Evolutionary conservation across 2,113 vertebrate genomes (phyloP), one percentile per base, ranked within the genome.

Genomic region (Martes martes): DNA sequence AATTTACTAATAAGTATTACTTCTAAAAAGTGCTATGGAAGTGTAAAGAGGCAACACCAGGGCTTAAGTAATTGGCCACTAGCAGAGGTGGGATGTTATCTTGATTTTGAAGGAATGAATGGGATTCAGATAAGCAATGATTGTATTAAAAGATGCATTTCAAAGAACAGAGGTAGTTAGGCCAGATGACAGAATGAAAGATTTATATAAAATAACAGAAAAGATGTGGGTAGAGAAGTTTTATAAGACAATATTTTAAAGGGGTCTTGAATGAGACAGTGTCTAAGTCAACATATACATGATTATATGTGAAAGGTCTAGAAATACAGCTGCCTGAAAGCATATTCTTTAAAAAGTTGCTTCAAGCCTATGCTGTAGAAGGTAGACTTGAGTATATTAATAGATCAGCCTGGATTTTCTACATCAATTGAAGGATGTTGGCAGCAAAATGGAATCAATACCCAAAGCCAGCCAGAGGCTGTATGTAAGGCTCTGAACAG

Each of bases 381-480:
- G 47, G 57, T 73, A 89, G 91, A 71, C 61, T 80, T 88, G 24
- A 73, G 52, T 88, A 80, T 96, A 97, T 97, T 97, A 96, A 97
- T 96, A 97, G 97, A 94, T 91, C 90, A 89, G 36, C 65, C 94
- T 96, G 92, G 59, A 97, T 97, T 97, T 92, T 97, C 83, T 93
- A 88, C 84, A 97, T 95, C 92, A 95, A 13, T 94, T 95, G 94
- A 97, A 94, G n/a, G 52, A 92, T 96, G 84, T 96, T 97, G 97
- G 96, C 95, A 97, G 94, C 50, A 96, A 97, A 97, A 76, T 92
- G 57, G 39, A 97, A 98, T 97, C 94, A 95, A 97, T 98, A 97
- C 7, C 71, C 76, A 97, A 96, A 98, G 95, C 94, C 96, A 97
- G 69, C 80, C 94, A 94, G 78, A 92, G 90, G 65, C 74, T 96